Evolutionary conservation across 92 coral and sea anemone genomes (phyloP), one percentile per base, ranked within the genome.

Genomic region (Pocillopora meandrina): DNA sequence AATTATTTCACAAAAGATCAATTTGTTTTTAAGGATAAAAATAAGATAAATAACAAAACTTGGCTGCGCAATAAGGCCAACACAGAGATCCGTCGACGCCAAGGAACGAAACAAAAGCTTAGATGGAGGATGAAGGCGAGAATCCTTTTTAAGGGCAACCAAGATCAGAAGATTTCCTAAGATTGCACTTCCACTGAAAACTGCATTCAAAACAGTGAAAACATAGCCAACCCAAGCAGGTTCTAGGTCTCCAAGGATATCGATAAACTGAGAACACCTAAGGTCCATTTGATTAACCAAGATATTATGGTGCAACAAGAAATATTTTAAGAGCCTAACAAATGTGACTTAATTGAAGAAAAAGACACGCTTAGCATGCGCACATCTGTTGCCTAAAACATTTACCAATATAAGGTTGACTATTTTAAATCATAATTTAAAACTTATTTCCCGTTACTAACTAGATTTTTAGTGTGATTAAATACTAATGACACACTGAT

Each of bases 51-150:
- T 17, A 31, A 79, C 72, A 66, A 49, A 66, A 55, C 61, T 13
- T 17, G 75, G 83, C 72, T 79, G 64, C 1, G 74, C 31, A 36
- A 79, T 55, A 26, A 79, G 83, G 33, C 83, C 83, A 65, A 79
- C 52, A 55, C 74, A 79, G 74, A 79, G 74, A 52, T 79, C 83
- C 23, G 74, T 56, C 56, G 65, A 21, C 33, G 75, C 75, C 62
- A 80, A 56, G 36, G 61, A 64, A 56, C 75, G 75, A 16, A 80
- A 80, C 65, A 80, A 68, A 17, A 67, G 26, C 72, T 80, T 56
- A 11, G 84, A 67, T 10, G 84, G 56, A 6, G 84, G 66, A 58
- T 68, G 75, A 68, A 80, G 74, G 1, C 31, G 65, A 12, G 47
- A 67, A 56, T 17, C 56, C 47, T 64, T 78, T 15, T 21, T 36